Evolutionary conservation across 2,797 vertebrate genomes (phyloP).

Genomic region (Enteromius mattozi): DNA sequence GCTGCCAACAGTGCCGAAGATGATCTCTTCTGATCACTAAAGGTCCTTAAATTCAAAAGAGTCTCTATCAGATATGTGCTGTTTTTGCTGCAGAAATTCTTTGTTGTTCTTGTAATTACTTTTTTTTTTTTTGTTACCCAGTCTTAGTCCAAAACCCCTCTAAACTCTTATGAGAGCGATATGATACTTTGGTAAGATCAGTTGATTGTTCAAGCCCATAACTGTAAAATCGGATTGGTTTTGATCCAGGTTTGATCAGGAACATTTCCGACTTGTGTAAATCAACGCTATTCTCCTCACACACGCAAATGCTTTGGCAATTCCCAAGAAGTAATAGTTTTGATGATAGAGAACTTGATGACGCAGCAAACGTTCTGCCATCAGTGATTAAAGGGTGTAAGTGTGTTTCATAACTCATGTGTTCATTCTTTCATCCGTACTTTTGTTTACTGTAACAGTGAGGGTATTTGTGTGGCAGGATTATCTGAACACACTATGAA

Average conservation of each 20-base stretch:
- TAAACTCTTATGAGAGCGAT: background rate
- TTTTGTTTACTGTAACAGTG: background rate
- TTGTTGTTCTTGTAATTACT: background rate
- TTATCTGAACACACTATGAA: background rate
- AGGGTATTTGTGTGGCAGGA: background rate
- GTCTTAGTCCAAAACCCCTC: background rate
- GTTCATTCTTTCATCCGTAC: background rate
- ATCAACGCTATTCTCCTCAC: background rate
- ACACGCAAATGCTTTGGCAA: background rate
- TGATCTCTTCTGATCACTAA: background rate
- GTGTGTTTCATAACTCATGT: background rate
- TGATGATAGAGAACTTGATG: constrained; percentile 1
- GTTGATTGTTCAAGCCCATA: background rate
- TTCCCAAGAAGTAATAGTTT: background rate
- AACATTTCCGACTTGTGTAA: constrained; percentile 2
- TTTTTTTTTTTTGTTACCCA: background rate
- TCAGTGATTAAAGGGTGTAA: background rate
- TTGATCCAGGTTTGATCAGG: background rate
- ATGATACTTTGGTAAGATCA: background rate
- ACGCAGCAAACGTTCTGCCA: background rate
- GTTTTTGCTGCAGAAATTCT: background rate
- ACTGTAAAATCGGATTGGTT: background rate
- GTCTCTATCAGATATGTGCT: background rate
- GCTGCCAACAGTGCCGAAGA: background rate
- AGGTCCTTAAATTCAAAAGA: background rate